Base-by-base conservation (phyloP, 1,140 invertebrate species). In the Scaptomyza pallida region DNA sequence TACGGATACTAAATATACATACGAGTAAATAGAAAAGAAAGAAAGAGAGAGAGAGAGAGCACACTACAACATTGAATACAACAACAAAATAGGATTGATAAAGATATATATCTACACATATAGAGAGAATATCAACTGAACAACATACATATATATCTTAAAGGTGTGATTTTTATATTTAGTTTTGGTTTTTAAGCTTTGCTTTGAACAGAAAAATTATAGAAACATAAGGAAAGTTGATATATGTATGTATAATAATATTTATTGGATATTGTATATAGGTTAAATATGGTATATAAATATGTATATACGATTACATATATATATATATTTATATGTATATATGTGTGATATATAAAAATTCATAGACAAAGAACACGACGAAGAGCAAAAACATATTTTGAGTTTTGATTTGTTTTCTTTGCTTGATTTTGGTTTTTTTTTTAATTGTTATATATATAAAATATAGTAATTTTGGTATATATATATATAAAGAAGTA, bases 291-390 rank as follows among this genome's bases (percentile, higher is more conserved):
- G 41, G 69, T 56, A 44, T 41, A 59, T 59, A 48, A 59, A 65
- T 61, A 73, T 33, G 15, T 63, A 59, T 74, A 60, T 70, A 50
- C 57, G 59, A 68, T 57, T 61, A 69, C 21, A 54, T 68, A 72
- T 68, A 75, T 75, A 70, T 48, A 72, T 61, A 48, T 57, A 76
- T 71, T 56, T 74, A 51, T 55, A 40, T 41, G 30, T 44, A 64
- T 55, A 68, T 78, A 68, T 62, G 60, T 65, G 62, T 70, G 33
- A 26, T 71, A 61, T 55, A 70, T 45, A 63, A 65, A 85, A 90
- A 89, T 90, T 90, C 89, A 90, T 90, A 90, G 89, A 90, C 89
- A 90, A 90, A 90, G 89, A 90, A 90, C 89, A 90, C 89, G 89
- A 90, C 89, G 89, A 90, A 90, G 89, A 90, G 89, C 89, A 90